A percentile compares a stretch with the other conserved stretches of the same genome.
Conservation (phyloP, 2,888 invertebrate species). For the Phlogophora meticulosa region DNA sequence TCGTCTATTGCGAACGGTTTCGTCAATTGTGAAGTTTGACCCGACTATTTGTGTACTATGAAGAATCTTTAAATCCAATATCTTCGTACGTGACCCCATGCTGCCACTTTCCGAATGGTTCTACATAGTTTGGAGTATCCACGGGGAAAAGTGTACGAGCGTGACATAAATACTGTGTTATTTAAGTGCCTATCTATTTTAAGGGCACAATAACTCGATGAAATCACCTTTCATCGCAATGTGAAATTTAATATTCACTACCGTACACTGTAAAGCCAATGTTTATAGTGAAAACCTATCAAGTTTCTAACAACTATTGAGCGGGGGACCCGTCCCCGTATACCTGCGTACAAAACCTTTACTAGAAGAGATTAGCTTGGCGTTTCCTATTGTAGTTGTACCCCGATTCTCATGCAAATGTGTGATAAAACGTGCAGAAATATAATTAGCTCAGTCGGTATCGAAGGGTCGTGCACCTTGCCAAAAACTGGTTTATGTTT, state of each 20-base stretch:
- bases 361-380: conserved; percentile 79
- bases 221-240: conserved; percentile 76
- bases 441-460: conserved; percentile 88
- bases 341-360: conserved; percentile 66
- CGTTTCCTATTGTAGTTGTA: conserved; percentile 82
- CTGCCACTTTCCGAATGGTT: conserved; percentile 20
- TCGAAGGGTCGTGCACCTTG: conserved; percentile 80
- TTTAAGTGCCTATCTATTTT: conserved; percentile 56
- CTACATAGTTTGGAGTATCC: conserved; percentile 15
- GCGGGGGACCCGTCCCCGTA: conserved; percentile 67
- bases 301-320: conserved; percentile 84
- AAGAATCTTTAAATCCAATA: conserved; percentile 52
- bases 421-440: conserved; percentile 89
- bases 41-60: conserved; percentile 46
- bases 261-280: conserved; percentile 78
- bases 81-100: conserved; percentile 51
- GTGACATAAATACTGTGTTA: conserved; percentile 33
- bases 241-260: conserved; percentile 82
- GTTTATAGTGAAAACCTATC: conserved; percentile 87
- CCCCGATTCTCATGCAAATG: conserved; percentile 89
- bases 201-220: conserved; percentile 73
- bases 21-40: conserved; percentile 48
- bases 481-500: conserved; percentile 85
- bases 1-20: conserved; percentile 28
- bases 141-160: conserved; percentile 46